phyloP scores from a whole-genome alignment of 1,140 invertebrate species.

The Aphelinus certus region DNA sequence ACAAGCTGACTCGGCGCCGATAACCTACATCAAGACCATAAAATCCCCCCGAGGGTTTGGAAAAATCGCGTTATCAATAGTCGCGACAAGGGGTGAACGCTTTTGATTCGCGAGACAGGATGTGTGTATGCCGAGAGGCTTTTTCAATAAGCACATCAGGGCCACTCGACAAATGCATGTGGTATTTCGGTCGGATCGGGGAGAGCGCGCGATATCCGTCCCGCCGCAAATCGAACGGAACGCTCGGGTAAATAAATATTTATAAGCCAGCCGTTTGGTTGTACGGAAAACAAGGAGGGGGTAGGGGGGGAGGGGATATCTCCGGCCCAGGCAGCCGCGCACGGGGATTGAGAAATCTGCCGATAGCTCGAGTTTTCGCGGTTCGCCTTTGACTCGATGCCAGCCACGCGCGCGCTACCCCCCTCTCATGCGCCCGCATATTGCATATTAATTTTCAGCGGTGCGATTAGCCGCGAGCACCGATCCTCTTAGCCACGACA shows the following conservation, averaged over 20 bases:
- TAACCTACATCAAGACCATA: too few species aligned
- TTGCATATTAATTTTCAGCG: slow-evolving; percentile 30
- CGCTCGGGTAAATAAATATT: slow-evolving; percentile 34
- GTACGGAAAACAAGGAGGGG: slow-evolving; percentile 4
- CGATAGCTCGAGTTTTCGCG: slow-evolving; percentile 21
- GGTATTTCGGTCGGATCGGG: slow-evolving; percentile 10
- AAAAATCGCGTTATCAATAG: too few species aligned
- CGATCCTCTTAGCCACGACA: too few species aligned
- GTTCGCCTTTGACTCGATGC: slow-evolving; percentile 33
- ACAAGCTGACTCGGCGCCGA: too few species aligned
- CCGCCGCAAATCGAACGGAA: slow-evolving; percentile 31
- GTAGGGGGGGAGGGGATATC: not conserved
- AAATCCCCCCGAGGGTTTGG: too few species aligned
- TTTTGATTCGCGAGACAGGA: too few species aligned
- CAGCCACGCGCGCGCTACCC: not conserved
- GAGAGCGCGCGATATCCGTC: not conserved
- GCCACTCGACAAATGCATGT: too few species aligned
- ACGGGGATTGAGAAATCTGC: slow-evolving; percentile 34
- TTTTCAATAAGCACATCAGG: too few species aligned
- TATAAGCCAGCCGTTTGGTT: not conserved
- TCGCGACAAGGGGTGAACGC: too few species aligned
- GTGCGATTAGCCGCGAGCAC: slow-evolving; percentile 18
- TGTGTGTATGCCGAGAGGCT: too few species aligned
- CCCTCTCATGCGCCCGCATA: not conserved
- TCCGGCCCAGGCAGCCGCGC: slow-evolving; percentile 8